Evolutionary conservation across 53 echinoderm and acorn worm species (phyloP).

Genomic region (Henricia sp.): DNA sequence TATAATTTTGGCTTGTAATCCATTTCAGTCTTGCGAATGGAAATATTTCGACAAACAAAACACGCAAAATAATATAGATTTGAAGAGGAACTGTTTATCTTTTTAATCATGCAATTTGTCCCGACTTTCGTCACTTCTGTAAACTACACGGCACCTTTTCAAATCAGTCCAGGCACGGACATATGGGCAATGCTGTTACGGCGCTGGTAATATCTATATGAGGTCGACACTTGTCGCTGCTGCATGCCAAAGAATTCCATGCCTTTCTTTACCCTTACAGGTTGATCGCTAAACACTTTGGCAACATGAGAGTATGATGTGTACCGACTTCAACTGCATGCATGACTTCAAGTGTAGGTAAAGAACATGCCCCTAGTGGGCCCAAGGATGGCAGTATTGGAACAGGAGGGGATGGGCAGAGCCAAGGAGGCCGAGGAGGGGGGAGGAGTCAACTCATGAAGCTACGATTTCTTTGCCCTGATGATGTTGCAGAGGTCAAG

Average conservation of each 20-base stretch:
- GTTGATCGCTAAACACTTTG: background rate
- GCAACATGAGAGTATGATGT: background rate
- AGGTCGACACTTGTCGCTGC: background rate
- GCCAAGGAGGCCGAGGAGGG: conserved; percentile 46
- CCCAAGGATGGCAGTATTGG: conserved; percentile 30
- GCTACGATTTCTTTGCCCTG: conserved; percentile 88
- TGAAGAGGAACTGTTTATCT: too few species aligned
- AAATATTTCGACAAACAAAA: too few species aligned
- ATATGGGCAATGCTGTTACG: too few species aligned
- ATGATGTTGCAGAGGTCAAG: conserved; percentile 96
- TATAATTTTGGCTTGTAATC: too few species aligned
- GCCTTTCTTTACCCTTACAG: background rate
- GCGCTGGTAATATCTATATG: too few species aligned
- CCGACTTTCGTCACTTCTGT: too few species aligned
- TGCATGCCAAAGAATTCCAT: background rate
- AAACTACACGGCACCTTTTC: conserved; percentile 13
- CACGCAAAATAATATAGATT: too few species aligned
- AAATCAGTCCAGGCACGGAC: background rate
- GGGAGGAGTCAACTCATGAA: conserved; percentile 63
- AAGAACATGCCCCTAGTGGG: conserved; percentile 38
- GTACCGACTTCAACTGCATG: conserved; percentile 45
- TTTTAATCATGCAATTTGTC: too few species aligned
- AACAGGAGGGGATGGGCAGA: conserved; percentile 15
- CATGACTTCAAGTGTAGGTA: conserved; percentile 56
- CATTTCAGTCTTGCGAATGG: too few species aligned